A percentile compares a stretch with the other conserved stretches of the same genome.
These are phyloP conservation scores for Diadegma fenestrale DNA, from an alignment of 2,888 invertebrate genomes.

Conservation along the genomic window DNA sequence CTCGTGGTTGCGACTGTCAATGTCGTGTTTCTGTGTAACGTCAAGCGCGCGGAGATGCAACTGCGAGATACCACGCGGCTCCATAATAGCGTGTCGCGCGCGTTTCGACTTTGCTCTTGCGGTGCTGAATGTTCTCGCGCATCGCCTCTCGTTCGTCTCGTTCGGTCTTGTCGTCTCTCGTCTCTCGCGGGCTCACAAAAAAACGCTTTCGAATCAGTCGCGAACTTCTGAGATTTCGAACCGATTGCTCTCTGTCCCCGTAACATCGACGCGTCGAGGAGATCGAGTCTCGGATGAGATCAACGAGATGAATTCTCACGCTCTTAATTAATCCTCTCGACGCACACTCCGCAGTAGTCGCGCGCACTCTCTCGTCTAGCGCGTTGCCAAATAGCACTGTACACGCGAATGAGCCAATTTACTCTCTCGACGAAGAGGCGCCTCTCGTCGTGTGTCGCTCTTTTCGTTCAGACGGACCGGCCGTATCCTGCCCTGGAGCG, in stretches of 20 bases:
- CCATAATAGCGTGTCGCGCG: background rate
- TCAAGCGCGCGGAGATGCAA: constrained; percentile 4
- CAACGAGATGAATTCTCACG: constrained; percentile 46
- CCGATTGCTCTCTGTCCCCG: constrained; percentile 56
- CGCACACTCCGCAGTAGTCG: constrained; percentile 12
- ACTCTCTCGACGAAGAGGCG: constrained; percentile 16
- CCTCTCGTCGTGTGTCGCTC: constrained; percentile 21
- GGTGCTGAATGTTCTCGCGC: background rate
- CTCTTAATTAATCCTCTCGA: constrained; percentile 54
- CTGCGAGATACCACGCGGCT: constrained; percentile 9
- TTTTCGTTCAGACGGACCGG: constrained; percentile 3
- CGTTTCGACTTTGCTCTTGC: background rate
- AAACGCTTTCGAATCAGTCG: constrained; percentile 31
- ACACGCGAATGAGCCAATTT: constrained; percentile 10
- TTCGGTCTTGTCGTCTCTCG: constrained; percentile 34
- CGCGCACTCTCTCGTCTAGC: constrained; percentile 7
- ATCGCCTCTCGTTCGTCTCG: background rate
- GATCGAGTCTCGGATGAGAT: constrained; percentile 20
- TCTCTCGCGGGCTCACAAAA: constrained; percentile 26
- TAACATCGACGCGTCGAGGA: constrained; percentile 47
- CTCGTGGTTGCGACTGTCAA: constrained; percentile 49
- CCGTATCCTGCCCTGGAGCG: background rate
- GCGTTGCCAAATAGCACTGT: constrained; percentile 47
- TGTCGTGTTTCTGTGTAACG: constrained; percentile 50
- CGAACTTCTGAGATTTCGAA: constrained; percentile 15